Conservation (phyloP, 92 coral and sea anemone species). For the Virgularia gustaviana region DNA sequence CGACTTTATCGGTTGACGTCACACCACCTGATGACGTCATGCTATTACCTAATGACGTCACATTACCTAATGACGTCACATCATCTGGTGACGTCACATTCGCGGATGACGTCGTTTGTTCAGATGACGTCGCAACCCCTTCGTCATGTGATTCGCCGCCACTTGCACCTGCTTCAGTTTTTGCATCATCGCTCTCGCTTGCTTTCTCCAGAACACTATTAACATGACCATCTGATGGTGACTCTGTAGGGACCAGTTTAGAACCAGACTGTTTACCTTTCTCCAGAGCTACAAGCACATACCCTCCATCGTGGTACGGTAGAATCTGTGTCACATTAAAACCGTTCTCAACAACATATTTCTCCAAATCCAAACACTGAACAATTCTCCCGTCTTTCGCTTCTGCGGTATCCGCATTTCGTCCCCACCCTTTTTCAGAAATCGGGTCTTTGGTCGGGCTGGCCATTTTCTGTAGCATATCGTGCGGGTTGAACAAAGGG, state of each 20-base stretch:
- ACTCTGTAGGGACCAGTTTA: neutral
- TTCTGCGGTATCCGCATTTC: conserved; percentile 27
- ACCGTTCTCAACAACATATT: conserved; percentile 9
- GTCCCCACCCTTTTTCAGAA: conserved; percentile 40
- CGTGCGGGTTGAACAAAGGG: conserved; percentile 33
- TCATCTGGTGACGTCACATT: too few relatives aligned
- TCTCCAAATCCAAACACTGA: conserved; percentile 65
- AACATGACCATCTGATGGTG: too few relatives aligned
- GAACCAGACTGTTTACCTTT: neutral
- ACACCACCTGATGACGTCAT: too few relatives aligned
- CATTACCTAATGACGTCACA: too few relatives aligned
- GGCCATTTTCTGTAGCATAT: conserved; percentile 67
- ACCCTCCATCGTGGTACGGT: conserved; percentile 78
- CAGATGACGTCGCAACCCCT: too few relatives aligned
- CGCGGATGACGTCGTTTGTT: too few relatives aligned
- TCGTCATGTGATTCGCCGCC: too few relatives aligned
- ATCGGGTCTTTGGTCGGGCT: conserved; percentile 72
- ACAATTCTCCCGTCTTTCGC: conserved; percentile 56
- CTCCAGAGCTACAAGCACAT: conserved; percentile 56
- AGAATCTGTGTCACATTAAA: conserved; percentile 65
- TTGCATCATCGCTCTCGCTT: neutral
- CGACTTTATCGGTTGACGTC: too few relatives aligned
- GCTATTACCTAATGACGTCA: too few relatives aligned
- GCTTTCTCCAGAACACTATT: too few relatives aligned
- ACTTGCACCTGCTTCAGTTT: neutral